Conservation (phyloP, 1,140 invertebrate species). For the Pseudoatta argentina region DNA sequence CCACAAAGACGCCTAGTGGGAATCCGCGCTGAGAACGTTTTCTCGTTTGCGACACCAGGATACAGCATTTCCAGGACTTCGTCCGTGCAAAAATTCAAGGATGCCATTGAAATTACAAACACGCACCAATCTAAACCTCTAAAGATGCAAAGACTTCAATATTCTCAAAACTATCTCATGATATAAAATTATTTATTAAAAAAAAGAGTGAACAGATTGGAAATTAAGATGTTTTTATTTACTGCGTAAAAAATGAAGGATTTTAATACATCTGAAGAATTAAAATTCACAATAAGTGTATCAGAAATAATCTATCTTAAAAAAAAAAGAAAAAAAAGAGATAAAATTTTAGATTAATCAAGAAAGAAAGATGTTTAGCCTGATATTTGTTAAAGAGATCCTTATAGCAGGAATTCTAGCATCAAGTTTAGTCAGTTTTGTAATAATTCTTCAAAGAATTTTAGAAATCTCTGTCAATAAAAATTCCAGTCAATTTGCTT, state of each 20-base stretch:
- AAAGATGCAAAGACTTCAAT: not conserved
- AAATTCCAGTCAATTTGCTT: not conserved
- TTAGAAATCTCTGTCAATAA: not conserved
- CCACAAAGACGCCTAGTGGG: conserved; percentile 53
- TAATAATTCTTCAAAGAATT: not conserved
- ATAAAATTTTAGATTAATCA: not conserved
- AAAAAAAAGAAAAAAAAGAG: not conserved
- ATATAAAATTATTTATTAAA: not conserved
- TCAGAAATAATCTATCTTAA: not conserved
- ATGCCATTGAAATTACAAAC: conserved; percentile 33
- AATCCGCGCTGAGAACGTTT: conserved; percentile 48
- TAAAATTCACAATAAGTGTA: not conserved
- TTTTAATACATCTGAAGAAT: not conserved
- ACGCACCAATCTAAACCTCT: not conserved
- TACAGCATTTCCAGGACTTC: conserved; percentile 13
- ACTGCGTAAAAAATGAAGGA: not conserved
- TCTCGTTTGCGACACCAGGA: conserved; percentile 53
- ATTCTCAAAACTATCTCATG: not conserved
- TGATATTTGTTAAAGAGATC: not conserved
- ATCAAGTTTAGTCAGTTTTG: not conserved
- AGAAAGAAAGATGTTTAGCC: not conserved
- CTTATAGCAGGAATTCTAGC: too few relatives aligned
- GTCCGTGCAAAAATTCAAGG: conserved; percentile 21
- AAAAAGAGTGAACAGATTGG: not conserved
- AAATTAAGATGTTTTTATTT: too few relatives aligned